A percentile compares a stretch with the other conserved stretches of the same genome.
Evolutionary conservation across 1,140 invertebrate genomes (phyloP).

Genomic region (Capitella teleta): DNA sequence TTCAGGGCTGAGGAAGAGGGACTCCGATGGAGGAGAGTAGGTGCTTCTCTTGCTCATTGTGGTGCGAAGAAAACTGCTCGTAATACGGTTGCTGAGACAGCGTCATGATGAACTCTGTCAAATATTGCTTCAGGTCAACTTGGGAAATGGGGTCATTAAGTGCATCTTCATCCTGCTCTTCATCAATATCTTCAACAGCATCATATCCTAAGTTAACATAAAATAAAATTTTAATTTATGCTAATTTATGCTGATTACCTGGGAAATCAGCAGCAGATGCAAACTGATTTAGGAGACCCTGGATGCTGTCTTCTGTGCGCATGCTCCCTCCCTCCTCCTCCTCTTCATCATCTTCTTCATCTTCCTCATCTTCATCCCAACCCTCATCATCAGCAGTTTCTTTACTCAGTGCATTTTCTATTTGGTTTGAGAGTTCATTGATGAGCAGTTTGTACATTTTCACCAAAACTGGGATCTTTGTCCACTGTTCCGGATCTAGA

Average conservation of each 20-base stretch:
- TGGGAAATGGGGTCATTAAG: constrained; percentile 35
- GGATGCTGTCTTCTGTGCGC: constrained; percentile 18
- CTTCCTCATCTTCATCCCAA: constrained; percentile 16
- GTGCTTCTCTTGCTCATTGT: constrained; percentile 32
- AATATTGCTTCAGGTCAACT: constrained; percentile 35
- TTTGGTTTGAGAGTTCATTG: constrained; percentile 47
- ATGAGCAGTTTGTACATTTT: constrained; percentile 54
- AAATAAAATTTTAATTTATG: neutral
- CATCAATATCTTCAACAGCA: constrained; percentile 23
- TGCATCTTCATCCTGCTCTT: constrained; percentile 40
- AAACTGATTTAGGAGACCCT: constrained; percentile 26
- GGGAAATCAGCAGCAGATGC: constrained; percentile 1
- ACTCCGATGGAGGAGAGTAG: constrained; percentile 35
- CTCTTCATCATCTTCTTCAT: constrained; percentile 28
- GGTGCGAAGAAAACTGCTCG: constrained; percentile 31
- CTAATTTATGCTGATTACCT: neutral
- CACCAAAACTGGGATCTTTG: constrained; percentile 47
- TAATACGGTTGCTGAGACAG: constrained; percentile 36
- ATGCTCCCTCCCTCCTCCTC: constrained; percentile 23
- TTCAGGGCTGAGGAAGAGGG: no score
- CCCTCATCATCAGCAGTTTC: constrained; percentile 19
- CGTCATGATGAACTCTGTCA: constrained; percentile 35
- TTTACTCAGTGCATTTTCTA: constrained; percentile 37
- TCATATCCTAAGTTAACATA: constrained; percentile 11
- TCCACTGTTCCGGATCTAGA: constrained; percentile 46